phyloP scores from a whole-genome alignment of 2,113 vertebrate genomes.

The Cyprinus carpio region DNA sequence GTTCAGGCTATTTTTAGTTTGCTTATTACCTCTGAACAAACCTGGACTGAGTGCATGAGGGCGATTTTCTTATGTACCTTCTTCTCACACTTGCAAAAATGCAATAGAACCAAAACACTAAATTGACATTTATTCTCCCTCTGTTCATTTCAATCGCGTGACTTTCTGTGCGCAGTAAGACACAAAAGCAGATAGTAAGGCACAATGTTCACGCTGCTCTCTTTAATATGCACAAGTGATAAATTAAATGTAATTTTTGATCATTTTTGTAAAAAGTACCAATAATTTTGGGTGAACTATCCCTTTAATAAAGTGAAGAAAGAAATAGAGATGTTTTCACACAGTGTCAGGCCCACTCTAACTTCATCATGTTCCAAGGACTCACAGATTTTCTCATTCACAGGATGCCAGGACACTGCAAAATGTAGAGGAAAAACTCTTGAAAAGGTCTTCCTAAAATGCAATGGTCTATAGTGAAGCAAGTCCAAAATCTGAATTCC shows the following conservation, averaged over 20 bases:
- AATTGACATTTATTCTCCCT: not conserved
- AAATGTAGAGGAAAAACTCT: not conserved
- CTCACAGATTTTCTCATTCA: not conserved
- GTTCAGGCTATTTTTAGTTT: conserved; percentile 16
- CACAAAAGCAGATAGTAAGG: not conserved
- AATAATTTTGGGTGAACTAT: not conserved
- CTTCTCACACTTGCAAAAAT: not conserved
- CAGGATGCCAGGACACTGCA: not conserved
- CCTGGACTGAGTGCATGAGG: not conserved
- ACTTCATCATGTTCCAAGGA: not conserved
- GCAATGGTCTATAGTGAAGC: not conserved
- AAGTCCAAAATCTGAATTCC: not conserved
- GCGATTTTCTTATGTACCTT: not conserved
- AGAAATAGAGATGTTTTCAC: not conserved
- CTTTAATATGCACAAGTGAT: not conserved
- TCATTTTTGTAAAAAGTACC: no score
- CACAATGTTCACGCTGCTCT: not conserved
- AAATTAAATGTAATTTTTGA: not conserved
- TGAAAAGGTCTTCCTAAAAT: not conserved
- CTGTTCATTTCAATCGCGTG: not conserved
- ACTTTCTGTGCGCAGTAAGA: not conserved
- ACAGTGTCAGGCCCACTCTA: not conserved
- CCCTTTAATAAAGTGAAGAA: not conserved
- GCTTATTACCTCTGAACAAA: conserved; percentile 6
- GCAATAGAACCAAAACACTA: not conserved